Conservation (phyloP, 2,888 invertebrate genomes). For the Calephelis perditalis region DNA sequence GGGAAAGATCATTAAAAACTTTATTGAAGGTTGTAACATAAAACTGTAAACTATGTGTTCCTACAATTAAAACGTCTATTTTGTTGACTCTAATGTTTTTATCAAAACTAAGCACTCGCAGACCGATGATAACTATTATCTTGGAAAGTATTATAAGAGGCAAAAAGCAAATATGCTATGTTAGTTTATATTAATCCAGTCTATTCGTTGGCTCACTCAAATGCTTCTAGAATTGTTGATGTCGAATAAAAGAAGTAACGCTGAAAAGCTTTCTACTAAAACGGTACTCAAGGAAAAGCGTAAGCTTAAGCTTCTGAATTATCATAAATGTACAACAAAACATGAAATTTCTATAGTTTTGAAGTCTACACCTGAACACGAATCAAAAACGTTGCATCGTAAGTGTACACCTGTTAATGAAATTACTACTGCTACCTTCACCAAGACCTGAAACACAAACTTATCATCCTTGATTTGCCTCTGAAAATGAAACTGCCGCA, state of each 20-base stretch:
- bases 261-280: constrained; percentile 12
- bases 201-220: too few species aligned
- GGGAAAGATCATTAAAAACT: too few species aligned
- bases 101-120: too few species aligned
- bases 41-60: too few species aligned
- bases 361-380: constrained; percentile 3
- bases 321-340: not conserved
- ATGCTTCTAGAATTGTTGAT: constrained; percentile 9
- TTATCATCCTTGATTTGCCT: constrained; percentile 3
- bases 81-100: too few species aligned
- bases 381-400: constrained; percentile 2
- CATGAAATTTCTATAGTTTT: constrained; percentile 1
- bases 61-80: too few species aligned
- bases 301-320: not conserved
- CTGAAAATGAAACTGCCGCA: constrained; percentile 12
- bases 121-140: too few species aligned
- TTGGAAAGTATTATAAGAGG: too few species aligned
- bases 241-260: constrained; percentile 5
- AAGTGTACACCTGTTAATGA: constrained; percentile 2
- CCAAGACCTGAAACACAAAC: constrained; percentile 3
- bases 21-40: too few species aligned
- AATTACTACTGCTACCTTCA: constrained; percentile 3
- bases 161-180: too few species aligned
- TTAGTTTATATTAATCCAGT: too few species aligned
- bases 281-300: constrained; percentile 9